Evolutionary conservation across 2,888 invertebrate species (phyloP).

Genomic region (Taenaris catops): DNA sequence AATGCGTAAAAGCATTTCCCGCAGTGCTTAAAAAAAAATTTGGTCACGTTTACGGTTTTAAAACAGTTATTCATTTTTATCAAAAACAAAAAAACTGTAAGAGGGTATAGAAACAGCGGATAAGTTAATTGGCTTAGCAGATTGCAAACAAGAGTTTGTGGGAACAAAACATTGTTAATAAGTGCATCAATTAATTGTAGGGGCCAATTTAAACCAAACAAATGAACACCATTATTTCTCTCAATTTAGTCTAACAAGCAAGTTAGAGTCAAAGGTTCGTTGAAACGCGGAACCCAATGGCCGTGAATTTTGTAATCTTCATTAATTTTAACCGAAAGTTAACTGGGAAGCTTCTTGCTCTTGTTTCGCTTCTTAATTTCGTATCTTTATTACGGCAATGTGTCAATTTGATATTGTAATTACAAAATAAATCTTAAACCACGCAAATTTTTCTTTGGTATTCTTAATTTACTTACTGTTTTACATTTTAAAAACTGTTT

Average conservation of each 20-base stretch:
- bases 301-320: conserved; percentile 78
- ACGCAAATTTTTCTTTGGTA: no score
- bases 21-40: no score
- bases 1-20: no score
- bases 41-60: no score
- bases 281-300: conserved; percentile 72
- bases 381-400: conserved; percentile 31
- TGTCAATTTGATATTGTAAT: conserved; percentile 5
- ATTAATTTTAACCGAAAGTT: conserved; percentile 72
- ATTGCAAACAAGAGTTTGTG: no score
- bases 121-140: no score
- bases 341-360: conserved; percentile 51
- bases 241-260: conserved; percentile 76
- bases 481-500: no score
- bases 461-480: no score
- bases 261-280: conserved; percentile 73
- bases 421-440: conserved; percentile 1
- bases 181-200: conserved; percentile 34
- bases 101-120: no score
- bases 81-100: no score
- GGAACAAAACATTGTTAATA: conserved; percentile 18
- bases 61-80: no score
- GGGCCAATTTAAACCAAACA: conserved; percentile 66
- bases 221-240: conserved; percentile 77
- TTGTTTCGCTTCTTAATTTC: conserved; percentile 43